phyloP scores from a whole-genome alignment of 2,113 vertebrate species.

The Oriolus oriolus region DNA sequence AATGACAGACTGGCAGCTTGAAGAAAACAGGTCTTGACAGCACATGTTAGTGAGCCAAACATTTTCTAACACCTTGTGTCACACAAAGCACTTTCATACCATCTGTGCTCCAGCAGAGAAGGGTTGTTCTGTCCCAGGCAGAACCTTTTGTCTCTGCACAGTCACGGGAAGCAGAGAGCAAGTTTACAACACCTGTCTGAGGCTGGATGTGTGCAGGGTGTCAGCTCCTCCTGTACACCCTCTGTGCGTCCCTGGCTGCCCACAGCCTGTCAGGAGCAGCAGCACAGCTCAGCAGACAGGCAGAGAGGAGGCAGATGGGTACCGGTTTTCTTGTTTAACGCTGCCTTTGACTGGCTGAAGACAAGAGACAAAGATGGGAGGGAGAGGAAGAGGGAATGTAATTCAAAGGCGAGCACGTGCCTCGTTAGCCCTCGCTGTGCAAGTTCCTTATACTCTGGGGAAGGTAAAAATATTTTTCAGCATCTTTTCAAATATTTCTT shows the following conservation, averaged over 20 bases:
- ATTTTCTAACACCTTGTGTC: neutral
- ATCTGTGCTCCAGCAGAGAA: neutral
- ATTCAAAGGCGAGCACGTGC: neutral
- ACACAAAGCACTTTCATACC: neutral
- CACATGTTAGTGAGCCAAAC: neutral
- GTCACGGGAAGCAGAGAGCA: neutral
- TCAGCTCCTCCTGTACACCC: neutral
- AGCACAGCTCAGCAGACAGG: neutral
- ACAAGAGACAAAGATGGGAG: neutral
- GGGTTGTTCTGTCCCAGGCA: neutral
- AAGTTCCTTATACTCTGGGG: neutral
- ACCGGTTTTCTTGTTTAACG: neutral
- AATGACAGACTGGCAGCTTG: neutral
- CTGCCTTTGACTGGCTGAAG: neutral
- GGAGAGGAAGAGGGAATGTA: neutral
- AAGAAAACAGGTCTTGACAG: slow-evolving; percentile 16
- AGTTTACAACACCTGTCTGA: neutral
- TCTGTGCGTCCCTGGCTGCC: neutral
- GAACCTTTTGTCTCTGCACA: neutral
- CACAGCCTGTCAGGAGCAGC: neutral
- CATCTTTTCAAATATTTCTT: neutral
- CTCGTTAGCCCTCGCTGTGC: neutral
- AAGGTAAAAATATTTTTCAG: neutral
- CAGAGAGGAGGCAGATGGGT: neutral
- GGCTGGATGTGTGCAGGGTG: neutral